Base-by-base conservation (phyloP, 2,113 vertebrate species). In the Gymnogyps californianus region DNA sequence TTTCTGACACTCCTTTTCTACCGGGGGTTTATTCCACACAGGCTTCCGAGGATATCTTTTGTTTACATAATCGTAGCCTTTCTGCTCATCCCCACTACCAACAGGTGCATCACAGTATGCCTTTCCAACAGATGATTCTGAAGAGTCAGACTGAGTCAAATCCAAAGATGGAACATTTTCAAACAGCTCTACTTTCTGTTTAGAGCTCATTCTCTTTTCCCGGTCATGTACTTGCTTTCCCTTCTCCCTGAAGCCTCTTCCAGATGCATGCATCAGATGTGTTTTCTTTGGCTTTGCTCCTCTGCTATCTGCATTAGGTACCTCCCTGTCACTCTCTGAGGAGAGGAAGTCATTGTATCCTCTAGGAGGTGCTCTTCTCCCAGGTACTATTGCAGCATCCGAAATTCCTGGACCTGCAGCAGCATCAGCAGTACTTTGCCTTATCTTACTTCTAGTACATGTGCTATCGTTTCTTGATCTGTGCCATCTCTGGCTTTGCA, bases 221-320 rank as follows among this genome's bases (percentile, higher is more conserved):
- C 97, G 96, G 10, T 98, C 98, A 74, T 94, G 95, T 49, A 92
- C 83, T 51, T 96, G 96, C 89, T 97, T 99, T 78, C 97, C 98
- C 82, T 98, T 98, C 74, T 98, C 98, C 92, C 97, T 98, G 86
- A 98, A 95, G 32, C 97, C 97, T 96, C 97, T 98, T 78, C 98
- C 97, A 92, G 98, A 95, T 8, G 49, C 91, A 51, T 98, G 97
- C 31, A 97, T 76, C 67, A 97, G 76, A 11, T 98, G 98, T 19
- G 97, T 95, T 95, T 98, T 99, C 96, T 99, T 99, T 55, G 98
- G 98, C 82, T 98, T 99, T 84, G 98, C 98, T 71, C 98, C 98
- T 94, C 98, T 98, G 46, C 97, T 98, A 74, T 98, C 98, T 13
- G 95, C 97, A 69, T 88, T 96, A 3, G 95, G 96, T 79, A 97